Base-by-base conservation (phyloP, 2,797 vertebrate genomes). In the Peromyscus attwateri region DNA sequence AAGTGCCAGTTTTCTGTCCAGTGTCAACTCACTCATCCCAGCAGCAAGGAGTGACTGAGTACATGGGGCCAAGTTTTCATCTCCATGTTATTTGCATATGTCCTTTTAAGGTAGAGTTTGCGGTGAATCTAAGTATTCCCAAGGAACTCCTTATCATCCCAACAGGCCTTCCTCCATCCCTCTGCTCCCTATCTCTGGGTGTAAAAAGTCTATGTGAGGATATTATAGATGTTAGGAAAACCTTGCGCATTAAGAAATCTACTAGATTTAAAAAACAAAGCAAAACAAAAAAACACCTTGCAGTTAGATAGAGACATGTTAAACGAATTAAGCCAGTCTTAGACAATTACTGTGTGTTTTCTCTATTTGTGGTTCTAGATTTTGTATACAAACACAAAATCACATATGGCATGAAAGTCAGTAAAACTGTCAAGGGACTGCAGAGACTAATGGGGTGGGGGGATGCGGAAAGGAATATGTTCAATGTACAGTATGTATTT, bases 1-100 rank as follows among this genome's bases (percentile, higher is more conserved):
- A 43, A 75, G 46, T 94, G 95, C 95, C 96, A 95, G 9, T 60
- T 92, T 88, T 73, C 93, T 88, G 64, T 93, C 92, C 92, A 83
- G 77, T 92, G 87, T 80, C 89, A 57, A 83, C 31, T 82, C 93
- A 90, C 0, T 94, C 87, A 88, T 87, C 92, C 87, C 2, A 37
- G 46, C 73, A 70, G 73, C 91, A 87, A 79, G 83, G 43, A 81
- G 75, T 34, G 40, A 79, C 68, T 73, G 89, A 96, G 55, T 16
- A 77, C 91, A 83, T 4, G 1, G 14, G n/a, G 71, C 87, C 92
- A 88, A 71, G 43, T 75, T 95, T 68, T 43, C 21, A 13, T 94
- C 82, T 87, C 34, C 64, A n/a, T 85, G 49, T 70, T n/a, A 62
- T 83, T 91, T 75, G 57, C 52, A 17, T 87, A 1, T 40, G n/a